Percentiles rank a stretch among this genome's conserved stretches.
Conservation (phyloP, 2,113 vertebrate genomes). For the Zosterops hypoxanthus region DNA sequence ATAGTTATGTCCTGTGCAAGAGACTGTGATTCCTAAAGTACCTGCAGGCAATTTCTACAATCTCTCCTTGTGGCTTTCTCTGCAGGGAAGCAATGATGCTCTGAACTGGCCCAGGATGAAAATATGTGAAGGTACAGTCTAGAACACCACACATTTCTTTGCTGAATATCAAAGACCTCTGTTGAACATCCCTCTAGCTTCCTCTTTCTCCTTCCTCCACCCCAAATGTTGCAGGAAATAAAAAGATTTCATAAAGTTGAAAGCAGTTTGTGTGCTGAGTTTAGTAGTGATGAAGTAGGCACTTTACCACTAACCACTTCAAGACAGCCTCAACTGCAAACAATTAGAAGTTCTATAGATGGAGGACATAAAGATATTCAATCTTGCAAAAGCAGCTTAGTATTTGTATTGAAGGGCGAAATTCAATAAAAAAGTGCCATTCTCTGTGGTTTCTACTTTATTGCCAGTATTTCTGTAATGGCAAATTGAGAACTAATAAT, state of each 20-base stretch:
- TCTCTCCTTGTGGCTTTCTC: neutral
- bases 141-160: neutral
- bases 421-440: neutral
- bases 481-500: neutral
- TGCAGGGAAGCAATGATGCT: neutral
- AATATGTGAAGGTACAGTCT: neutral
- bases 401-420: neutral
- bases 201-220: neutral
- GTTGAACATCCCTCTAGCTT: neutral
- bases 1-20: neutral
- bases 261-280: neutral
- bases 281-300: neutral
- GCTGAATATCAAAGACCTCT: neutral
- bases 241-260: neutral
- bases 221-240: neutral
- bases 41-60: neutral
- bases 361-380: neutral
- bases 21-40: neutral
- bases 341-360: neutral
- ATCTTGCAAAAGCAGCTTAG: neutral
- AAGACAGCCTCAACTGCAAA: slow-evolving; percentile 10
- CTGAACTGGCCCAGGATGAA: neutral
- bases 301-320: neutral
- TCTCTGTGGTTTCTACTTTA: neutral
- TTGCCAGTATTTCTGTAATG: neutral